Evolutionary conservation across 2,888 invertebrate species (phyloP), one percentile per base, ranked within the genome.

Genomic region (Cyclophora albipunctata): DNA sequence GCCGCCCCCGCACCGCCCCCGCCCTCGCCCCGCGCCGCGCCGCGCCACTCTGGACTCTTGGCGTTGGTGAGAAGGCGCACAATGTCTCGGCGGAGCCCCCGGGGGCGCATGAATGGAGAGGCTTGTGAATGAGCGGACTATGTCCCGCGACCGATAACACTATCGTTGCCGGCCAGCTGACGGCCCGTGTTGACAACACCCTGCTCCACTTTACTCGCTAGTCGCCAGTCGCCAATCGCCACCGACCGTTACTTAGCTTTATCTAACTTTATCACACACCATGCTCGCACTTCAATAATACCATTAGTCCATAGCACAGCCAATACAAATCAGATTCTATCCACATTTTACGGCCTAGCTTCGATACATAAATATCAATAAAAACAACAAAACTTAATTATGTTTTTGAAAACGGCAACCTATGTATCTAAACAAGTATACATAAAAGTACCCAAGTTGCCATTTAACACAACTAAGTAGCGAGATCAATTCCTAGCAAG

Each of bases 121-220:
- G 78, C 82, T 86, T 84, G 81, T 88, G 87, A 88, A 88, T 88
- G 87, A 84, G 76, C 79, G 87, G 87, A 87, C 87, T 87, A 81
- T 86, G 87, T 85, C 86, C 87, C 84, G 74, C 73, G 61, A 72
- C 64, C 75, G 87, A 87, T 88, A 88, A 88, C 82, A 76, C 78
- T 88, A 87, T 87, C 87, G 77, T 67, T 73, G 51, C 60, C 52
- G 80, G 86, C 85, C 86, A 86, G 86, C 85, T 87, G 86, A 85
- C 78, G 73, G 75, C 76, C 77, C 79, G 74, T 82, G 83, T 85
- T 86, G 86, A 87, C 87, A 87, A 86, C 20, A 84, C 86, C 83
- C 84, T 81, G 87, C 80, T 81, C 86, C 71, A 87, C 84, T 85
- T 87, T 84, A 79, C 69, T 76, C 78, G 73, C 71, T 20, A 20